Evolutionary conservation across 2,113 vertebrate genomes (phyloP).

Genomic region (Tinamus guttatus): DNA sequence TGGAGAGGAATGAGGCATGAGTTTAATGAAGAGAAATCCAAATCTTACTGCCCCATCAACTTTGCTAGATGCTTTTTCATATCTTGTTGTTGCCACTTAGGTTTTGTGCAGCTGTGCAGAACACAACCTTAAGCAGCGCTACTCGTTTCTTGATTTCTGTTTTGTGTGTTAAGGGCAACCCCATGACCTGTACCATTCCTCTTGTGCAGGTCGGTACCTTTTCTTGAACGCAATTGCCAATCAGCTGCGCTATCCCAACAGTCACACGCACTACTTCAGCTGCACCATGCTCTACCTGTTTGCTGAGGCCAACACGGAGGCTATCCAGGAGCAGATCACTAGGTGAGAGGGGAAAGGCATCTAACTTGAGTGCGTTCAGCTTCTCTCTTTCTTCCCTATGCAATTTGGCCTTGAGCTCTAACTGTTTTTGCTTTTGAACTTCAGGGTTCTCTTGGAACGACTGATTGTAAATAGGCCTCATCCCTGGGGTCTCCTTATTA

Average conservation of each 20-base stretch:
- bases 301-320: constrained; percentile 97
- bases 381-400: background rate
- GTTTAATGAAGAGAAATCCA: background rate
- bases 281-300: constrained; percentile 99
- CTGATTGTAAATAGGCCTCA: constrained; percentile 99
- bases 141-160: background rate
- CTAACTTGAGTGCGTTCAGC: background rate
- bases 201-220: constrained; percentile 90
- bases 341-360: constrained; percentile 72
- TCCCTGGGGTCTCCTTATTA: constrained; percentile 98
- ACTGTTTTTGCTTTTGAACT: background rate
- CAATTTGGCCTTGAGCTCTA: background rate
- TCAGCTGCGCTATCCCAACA: constrained; percentile 98
- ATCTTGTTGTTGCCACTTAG: background rate
- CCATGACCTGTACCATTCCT: background rate
- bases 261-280: constrained; percentile 99
- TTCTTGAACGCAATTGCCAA: constrained; percentile 99
- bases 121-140: background rate
- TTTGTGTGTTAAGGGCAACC: accelerated
- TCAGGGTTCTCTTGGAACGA: constrained; percentile 95
- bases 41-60: background rate
- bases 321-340: constrained; percentile 99
- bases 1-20: background rate
- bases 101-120: background rate
- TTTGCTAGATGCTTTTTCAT: background rate